Conservation (phyloP, 2,888 invertebrate species). For the Timandra comae region DNA sequence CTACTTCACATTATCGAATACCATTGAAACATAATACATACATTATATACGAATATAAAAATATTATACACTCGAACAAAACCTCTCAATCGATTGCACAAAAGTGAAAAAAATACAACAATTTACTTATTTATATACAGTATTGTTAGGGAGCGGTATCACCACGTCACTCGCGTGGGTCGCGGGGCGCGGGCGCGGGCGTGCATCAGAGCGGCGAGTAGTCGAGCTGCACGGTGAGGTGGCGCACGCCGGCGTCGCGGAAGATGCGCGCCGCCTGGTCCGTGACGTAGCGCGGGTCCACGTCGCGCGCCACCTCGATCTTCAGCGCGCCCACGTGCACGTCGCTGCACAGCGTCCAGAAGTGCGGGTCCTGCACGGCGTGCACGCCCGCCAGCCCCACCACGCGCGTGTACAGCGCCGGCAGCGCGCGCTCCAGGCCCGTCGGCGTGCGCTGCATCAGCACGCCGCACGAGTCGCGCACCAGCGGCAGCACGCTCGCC, state of each 20-base stretch:
- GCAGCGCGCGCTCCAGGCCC: constrained; percentile 86
- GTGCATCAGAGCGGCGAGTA: constrained; percentile 81
- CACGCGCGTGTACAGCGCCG: constrained; percentile 92
- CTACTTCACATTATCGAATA: too few species aligned
- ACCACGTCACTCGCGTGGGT: constrained; percentile 11
- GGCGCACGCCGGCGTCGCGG: constrained; percentile 92
- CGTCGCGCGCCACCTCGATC: constrained; percentile 94
- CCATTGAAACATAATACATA: too few species aligned
- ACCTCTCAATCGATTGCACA: constrained; percentile 3
- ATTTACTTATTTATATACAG: constrained; percentile 21
- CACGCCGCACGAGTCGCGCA: constrained; percentile 91
- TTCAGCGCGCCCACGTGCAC: constrained; percentile 95
- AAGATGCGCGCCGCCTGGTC: constrained; percentile 97
- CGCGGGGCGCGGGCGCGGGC: constrained; percentile 4
- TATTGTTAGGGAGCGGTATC: constrained; percentile 11
- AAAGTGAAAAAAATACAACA: constrained; percentile 9
- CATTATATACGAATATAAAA: too few species aligned
- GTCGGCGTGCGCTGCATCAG: constrained; percentile 96
- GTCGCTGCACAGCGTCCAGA: constrained; percentile 98
- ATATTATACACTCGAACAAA: too few species aligned
- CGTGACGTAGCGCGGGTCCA: constrained; percentile 94
- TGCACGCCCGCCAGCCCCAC: constrained; percentile 95
- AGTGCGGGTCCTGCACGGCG: constrained; percentile 97
- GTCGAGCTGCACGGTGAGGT: constrained; percentile 95
- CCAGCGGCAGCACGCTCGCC: constrained; percentile 88